Conservation (phyloP, 2,888 invertebrate species). For the Pseudeuparius sepicola region DNA sequence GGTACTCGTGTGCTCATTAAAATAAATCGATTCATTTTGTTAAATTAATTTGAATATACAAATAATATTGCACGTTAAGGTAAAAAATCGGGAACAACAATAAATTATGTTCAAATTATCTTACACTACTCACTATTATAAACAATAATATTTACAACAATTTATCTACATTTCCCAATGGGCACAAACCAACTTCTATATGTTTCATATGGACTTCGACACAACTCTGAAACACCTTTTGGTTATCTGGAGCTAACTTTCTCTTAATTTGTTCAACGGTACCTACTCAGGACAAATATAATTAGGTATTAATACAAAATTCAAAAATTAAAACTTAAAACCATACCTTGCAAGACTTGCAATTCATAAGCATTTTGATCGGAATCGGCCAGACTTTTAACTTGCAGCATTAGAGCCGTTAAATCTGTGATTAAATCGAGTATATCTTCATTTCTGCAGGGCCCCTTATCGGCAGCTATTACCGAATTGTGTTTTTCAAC, state of each 20-base stretch:
- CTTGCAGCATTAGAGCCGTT: constrained; percentile 82
- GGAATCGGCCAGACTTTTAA: constrained; percentile 62
- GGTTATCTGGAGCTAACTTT: constrained; percentile 64
- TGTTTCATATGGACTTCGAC: constrained; percentile 89
- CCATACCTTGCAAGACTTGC: constrained; percentile 76
- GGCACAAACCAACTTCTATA: constrained; percentile 64
- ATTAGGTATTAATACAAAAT: no score
- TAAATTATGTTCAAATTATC: no score
- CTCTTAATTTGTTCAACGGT: constrained; percentile 83
- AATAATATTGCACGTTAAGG: no score
- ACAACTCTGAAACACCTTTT: constrained; percentile 71
- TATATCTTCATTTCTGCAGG: constrained; percentile 47
- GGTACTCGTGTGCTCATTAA: no score
- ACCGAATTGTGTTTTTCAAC: constrained; percentile 61
- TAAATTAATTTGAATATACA: no score
- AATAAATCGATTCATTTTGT: no score
- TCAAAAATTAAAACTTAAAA: no score
- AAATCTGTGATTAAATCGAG: constrained; percentile 76
- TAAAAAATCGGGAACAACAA: no score
- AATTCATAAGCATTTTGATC: constrained; percentile 86
- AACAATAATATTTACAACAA: no score
- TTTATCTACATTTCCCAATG: no score
- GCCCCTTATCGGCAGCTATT: constrained; percentile 46
- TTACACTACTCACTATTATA: no score
- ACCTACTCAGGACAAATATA: constrained; percentile 9